Conservation (phyloP, 2,113 vertebrate genomes). For the Psettodes erumei region DNA sequence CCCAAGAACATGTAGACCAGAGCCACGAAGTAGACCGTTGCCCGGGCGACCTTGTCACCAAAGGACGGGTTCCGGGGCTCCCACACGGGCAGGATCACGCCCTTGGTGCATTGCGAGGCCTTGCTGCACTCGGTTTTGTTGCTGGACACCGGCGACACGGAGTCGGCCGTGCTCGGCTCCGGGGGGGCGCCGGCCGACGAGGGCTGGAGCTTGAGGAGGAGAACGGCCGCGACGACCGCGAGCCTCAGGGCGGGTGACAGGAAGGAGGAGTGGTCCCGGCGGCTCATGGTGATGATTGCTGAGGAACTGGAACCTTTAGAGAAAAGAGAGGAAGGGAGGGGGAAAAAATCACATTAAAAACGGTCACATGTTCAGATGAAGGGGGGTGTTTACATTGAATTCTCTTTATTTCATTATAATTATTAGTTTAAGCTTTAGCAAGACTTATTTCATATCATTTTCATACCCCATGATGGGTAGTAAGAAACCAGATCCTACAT, state of each 20-base stretch:
- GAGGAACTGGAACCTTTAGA: conserved; percentile 73
- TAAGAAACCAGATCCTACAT: not conserved
- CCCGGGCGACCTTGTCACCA: conserved; percentile 97
- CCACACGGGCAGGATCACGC: conserved; percentile 95
- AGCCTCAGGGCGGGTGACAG: conserved; percentile 81
- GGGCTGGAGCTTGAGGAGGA: conserved; percentile 81
- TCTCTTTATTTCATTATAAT: not conserved
- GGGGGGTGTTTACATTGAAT: not conserved
- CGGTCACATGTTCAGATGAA: not conserved
- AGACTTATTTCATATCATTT: not conserved
- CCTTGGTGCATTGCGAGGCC: conserved; percentile 85
- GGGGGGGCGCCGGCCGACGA: conserved; percentile 68
- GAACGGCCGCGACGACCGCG: conserved; percentile 76
- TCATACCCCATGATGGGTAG: not conserved
- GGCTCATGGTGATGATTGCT: conserved; percentile 82
- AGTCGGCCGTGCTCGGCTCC: conserved; percentile 70
- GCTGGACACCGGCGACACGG: conserved; percentile 74
- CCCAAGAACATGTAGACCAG: conserved; percentile 99
- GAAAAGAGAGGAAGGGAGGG: conserved; percentile 46
- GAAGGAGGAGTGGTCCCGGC: conserved; percentile 62
- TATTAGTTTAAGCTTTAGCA: not conserved
- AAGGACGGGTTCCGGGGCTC: conserved; percentile 95
- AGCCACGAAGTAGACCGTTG: conserved; percentile 97
- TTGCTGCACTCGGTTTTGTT: conserved; percentile 85
- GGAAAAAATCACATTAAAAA: conserved; percentile 1